These are phyloP conservation scores for Pollenia labialis DNA, from an alignment of 2,888 invertebrate genomes.

Conservation along the genomic window DNA sequence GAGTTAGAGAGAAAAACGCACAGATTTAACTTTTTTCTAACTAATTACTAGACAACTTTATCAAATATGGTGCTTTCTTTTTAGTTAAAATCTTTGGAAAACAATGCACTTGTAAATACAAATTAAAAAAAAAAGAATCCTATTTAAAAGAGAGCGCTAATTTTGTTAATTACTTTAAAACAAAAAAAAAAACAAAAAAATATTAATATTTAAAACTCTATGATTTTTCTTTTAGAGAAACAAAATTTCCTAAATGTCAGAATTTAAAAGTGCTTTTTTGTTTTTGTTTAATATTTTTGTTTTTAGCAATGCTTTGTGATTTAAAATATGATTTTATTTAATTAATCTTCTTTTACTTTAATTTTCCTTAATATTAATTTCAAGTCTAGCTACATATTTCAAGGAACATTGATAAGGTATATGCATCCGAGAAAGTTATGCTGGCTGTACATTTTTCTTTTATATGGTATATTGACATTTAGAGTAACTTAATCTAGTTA, in stretches of 20 bases:
- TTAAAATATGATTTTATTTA: slow-evolving; percentile 67
- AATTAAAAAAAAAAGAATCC: slow-evolving; percentile 20
- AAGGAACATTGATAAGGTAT: too few species aligned
- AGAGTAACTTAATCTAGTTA: too few species aligned
- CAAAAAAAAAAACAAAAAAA: slow-evolving; percentile 12
- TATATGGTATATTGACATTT: too few species aligned
- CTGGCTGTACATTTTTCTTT: too few species aligned
- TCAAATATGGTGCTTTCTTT: slow-evolving; percentile 65
- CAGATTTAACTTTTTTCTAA: slow-evolving; percentile 32
- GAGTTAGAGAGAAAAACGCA: slow-evolving; percentile 35
- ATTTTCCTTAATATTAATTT: slow-evolving; percentile 37
- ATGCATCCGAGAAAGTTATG: too few species aligned
- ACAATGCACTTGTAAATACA: slow-evolving; percentile 34
- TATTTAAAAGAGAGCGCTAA: slow-evolving; percentile 17
- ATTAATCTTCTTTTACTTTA: slow-evolving; percentile 17
- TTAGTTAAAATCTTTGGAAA: slow-evolving; percentile 8
- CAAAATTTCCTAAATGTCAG: slow-evolving; percentile 17
- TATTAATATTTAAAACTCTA: background rate
- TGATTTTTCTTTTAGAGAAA: background rate
- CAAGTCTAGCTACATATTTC: slow-evolving; percentile 2
- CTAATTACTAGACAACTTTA: slow-evolving; percentile 36
- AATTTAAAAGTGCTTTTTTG: slow-evolving; percentile 56
- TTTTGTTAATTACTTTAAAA: slow-evolving; percentile 14
- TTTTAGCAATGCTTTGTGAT: slow-evolving; percentile 66
- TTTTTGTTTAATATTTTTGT: slow-evolving; percentile 16